These are phyloP conservation scores for Agrochola lychnidis DNA, from an alignment of 2,888 invertebrate genomes.

Conservation along the genomic window DNA sequence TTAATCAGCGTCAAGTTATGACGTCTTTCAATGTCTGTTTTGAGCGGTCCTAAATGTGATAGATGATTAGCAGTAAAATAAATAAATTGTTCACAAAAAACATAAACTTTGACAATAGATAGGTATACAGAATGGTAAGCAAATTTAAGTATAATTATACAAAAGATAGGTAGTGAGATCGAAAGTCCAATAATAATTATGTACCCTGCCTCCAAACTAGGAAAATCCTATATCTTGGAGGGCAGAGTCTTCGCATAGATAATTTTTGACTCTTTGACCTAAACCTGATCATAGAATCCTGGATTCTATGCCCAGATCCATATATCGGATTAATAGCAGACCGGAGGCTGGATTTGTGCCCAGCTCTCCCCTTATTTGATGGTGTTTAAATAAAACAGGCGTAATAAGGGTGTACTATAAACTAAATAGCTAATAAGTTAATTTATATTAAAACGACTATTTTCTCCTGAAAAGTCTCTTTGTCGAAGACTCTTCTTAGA, in stretches of 20 bases:
- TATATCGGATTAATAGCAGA: neutral
- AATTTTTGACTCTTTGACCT: neutral
- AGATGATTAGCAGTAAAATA: neutral
- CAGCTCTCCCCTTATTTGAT: neutral
- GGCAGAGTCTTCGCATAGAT: too few species aligned
- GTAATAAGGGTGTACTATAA: neutral
- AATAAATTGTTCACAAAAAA: too few species aligned
- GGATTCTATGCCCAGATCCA: too few species aligned
- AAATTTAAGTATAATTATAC: too few species aligned
- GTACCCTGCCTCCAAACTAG: too few species aligned
- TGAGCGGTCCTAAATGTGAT: neutral
- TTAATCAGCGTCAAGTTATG: constrained; percentile 51
- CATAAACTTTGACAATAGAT: too few species aligned
- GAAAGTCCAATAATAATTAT: too few species aligned
- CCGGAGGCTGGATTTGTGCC: neutral
- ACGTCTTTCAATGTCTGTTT: constrained; percentile 3
- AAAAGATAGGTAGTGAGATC: too few species aligned
- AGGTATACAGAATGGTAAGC: too few species aligned
- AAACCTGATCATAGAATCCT: neutral
- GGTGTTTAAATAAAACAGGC: neutral
- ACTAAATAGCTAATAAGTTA: neutral
- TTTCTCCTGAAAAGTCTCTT: constrained; percentile 5
- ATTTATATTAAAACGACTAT: constrained; percentile 1
- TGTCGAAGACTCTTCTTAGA: neutral
- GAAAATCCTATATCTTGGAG: too few species aligned